Evolutionary conservation across 2,113 vertebrate genomes (phyloP), one percentile per base, ranked within the genome.

Genomic region (Eretmochelys imbricata): DNA sequence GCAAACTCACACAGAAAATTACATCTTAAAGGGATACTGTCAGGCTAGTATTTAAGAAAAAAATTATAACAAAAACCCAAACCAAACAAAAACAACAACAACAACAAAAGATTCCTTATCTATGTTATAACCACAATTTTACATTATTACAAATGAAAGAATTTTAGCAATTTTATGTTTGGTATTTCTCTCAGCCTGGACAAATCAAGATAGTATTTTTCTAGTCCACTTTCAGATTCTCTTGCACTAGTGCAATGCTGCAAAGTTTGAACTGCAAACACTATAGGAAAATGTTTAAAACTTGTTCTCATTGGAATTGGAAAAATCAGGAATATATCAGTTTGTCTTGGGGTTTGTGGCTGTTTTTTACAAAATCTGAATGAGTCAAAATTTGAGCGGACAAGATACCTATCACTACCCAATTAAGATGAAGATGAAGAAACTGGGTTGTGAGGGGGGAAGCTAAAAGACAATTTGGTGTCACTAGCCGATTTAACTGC

Each of bases 21-120:
- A 49, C 90, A 80, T 80, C 90, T 91, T 62, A 80, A 90, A 92
- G 49, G 85, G n/a, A 85, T 89, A 90, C 29, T 82, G 78, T 38
- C 29, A 94, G 46, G 88, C 69, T 46, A 82, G 46, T 65, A 85
- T 79, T 91, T 69, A 69, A 69, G 62, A n/a, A 35, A 35, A 62
- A 31, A 35, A 57, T 4, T 25, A 57, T 13, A 62, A 62, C 57
- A 59, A 59, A 59, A 54, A 59, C 10, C 11, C 27, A 59, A 59
- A 59, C 57, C 10, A 29, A 59, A 59, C 27, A 57, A 57, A 57
- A 55, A 59, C 27, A 59, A 59, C 29, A 82, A 13, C 11, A 57
- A 42, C 6, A 80, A 12, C 51, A 69, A 24, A 95, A 90, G 17
- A 24, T 53, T 86, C 49, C 50, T 13, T 85, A 25, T 48, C 5